A percentile compares a stretch with the other conserved stretches of the same genome.
phyloP scores from a whole-genome alignment of 2,113 vertebrate genomes.

The Gulo gulo region DNA sequence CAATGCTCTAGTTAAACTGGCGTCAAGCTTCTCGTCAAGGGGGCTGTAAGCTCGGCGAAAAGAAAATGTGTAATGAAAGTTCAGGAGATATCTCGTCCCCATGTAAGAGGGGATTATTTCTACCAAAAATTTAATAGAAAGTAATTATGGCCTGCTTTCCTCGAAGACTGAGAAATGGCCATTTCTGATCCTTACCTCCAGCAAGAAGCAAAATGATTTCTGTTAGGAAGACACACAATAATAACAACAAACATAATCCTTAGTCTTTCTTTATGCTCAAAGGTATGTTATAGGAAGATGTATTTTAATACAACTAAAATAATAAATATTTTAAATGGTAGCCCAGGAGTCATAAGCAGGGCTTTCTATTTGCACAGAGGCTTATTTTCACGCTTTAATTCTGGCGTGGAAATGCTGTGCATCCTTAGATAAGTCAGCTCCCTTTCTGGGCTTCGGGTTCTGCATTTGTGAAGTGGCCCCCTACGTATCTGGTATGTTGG shows the following conservation, averaged over 20 bases:
- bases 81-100: neutral
- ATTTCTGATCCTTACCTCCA: slow-evolving; percentile 28
- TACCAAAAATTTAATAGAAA: neutral
- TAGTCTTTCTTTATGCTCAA: neutral
- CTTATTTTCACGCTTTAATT: neutral
- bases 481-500: neutral
- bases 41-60: slow-evolving; percentile 25
- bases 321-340: slow-evolving; percentile 16
- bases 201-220: slow-evolving; percentile 33
- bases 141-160: slow-evolving; percentile 13
- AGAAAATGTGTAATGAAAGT: slow-evolving; percentile 38
- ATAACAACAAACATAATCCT: neutral
- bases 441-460: neutral
- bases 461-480: neutral
- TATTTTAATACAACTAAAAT: slow-evolving; percentile 44
- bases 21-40: neutral
- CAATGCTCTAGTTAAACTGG: slow-evolving; percentile 35
- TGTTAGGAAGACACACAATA: slow-evolving; percentile 2
- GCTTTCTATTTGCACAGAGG: neutral
- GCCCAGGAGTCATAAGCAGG: neutral
- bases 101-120: neutral
- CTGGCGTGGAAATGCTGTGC: neutral
- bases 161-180: neutral
- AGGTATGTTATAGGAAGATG: slow-evolving; percentile 35
- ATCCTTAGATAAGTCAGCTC: neutral